Evolutionary conservation across 2,113 vertebrate species (phyloP).

Genomic region (Heliornis fulica): DNA sequence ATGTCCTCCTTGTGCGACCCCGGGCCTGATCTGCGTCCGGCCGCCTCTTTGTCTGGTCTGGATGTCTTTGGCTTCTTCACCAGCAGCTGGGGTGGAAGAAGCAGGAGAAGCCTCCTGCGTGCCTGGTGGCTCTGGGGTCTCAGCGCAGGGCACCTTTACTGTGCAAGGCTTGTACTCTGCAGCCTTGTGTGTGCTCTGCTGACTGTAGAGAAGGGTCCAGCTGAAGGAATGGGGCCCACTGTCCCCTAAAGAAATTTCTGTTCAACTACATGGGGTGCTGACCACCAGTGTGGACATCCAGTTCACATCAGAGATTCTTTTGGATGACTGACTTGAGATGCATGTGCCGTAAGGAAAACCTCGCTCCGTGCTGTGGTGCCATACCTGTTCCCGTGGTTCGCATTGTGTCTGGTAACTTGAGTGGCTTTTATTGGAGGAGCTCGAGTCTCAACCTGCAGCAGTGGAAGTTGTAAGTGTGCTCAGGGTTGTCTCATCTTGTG

Average conservation of each 20-base stretch:
- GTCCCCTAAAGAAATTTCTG: not conserved
- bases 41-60: not conserved
- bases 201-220: not conserved
- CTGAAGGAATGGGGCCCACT: not conserved
- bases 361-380: not conserved
- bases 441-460: not conserved
- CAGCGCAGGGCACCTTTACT: not conserved
- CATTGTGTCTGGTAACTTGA: not conserved
- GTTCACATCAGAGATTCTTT: not conserved
- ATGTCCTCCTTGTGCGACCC: not conserved
- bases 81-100: not conserved
- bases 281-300: not conserved
- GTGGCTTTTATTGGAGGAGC: not conserved
- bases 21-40: not conserved
- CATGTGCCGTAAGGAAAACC: not conserved
- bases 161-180: rapidly evolving
- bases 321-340: not conserved
- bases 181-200: not conserved
- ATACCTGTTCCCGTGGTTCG: not conserved
- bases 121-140: not conserved
- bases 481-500: not conserved
- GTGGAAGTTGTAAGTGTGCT: rapidly evolving
- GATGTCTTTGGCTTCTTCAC: not conserved
- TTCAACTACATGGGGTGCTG: not conserved
- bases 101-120: not conserved